These are phyloP conservation scores for Thymelicus lineola DNA, from an alignment of 2,888 invertebrate genomes.

Conservation along the genomic window DNA sequence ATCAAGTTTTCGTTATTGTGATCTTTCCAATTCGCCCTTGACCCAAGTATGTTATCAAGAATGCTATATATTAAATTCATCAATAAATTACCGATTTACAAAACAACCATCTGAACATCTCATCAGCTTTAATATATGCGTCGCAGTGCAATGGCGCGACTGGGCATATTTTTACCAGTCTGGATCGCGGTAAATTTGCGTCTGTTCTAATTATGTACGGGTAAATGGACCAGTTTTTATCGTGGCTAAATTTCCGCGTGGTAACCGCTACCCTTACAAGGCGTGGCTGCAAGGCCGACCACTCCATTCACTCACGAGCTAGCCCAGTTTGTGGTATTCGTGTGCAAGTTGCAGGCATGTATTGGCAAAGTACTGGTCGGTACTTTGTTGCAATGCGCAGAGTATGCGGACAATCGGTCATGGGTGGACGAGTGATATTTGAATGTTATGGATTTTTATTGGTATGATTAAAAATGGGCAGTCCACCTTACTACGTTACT, in stretches of 20 bases:
- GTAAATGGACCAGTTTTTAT: slow-evolving; percentile 46
- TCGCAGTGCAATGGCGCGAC: slow-evolving; percentile 5
- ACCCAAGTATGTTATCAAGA: too few species aligned
- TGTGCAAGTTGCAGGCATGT: slow-evolving; percentile 44
- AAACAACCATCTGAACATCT: slow-evolving; percentile 1
- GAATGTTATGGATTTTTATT: neutral
- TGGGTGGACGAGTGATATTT: neutral
- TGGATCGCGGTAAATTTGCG: slow-evolving; percentile 25
- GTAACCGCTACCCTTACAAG: slow-evolving; percentile 48
- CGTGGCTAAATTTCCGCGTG: slow-evolving; percentile 48
- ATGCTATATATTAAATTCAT: neutral
- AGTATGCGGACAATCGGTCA: neutral
- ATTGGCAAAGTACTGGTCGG: slow-evolving; percentile 39
- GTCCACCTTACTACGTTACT: neutral
- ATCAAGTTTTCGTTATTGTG: too few species aligned
- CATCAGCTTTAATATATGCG: neutral
- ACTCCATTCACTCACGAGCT: slow-evolving; percentile 49
- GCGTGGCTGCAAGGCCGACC: slow-evolving; percentile 49
- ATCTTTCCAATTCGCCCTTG: too few species aligned
- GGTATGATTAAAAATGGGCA: neutral
- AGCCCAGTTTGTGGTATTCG: slow-evolving; percentile 28
- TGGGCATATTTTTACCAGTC: slow-evolving; percentile 15
- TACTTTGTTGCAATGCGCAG: neutral
- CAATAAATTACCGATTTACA: neutral
- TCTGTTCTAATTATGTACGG: slow-evolving; percentile 42